These are phyloP conservation scores for Xestia rhomboidea DNA, from an alignment of 2,888 invertebrate genomes.

Conservation along the genomic window DNA sequence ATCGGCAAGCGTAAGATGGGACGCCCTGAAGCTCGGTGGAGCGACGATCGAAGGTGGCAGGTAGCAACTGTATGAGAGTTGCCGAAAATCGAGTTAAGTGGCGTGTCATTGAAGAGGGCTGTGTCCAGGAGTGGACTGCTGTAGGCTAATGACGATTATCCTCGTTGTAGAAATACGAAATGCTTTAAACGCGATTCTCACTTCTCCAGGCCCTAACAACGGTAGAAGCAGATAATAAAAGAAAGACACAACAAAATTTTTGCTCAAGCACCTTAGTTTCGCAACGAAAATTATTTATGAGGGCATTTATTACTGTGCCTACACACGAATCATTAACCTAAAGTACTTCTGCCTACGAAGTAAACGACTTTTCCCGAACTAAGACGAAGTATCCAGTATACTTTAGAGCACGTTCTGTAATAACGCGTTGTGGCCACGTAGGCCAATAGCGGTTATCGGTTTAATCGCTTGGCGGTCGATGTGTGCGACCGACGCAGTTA, in stretches of 20 bases:
- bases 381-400: slow-evolving; percentile 28
- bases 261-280: slow-evolving; percentile 3
- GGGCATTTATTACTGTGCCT: slow-evolving; percentile 45
- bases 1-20: background rate
- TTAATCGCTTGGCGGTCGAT: slow-evolving; percentile 36
- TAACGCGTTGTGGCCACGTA: slow-evolving; percentile 54
- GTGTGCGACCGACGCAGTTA: slow-evolving; percentile 24
- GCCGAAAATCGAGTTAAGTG: background rate
- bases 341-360: slow-evolving; percentile 21
- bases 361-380: slow-evolving; percentile 31
- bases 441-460: slow-evolving; percentile 49
- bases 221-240: background rate
- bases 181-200: background rate
- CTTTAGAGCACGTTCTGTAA: slow-evolving; percentile 41
- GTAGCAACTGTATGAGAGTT: background rate
- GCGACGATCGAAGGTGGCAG: background rate
- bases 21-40: background rate
- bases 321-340: slow-evolving; percentile 44
- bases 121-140: background rate
- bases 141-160: background rate
- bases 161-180: background rate
- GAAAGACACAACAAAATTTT: background rate
- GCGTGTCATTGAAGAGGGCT: background rate
- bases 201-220: background rate
- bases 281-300: slow-evolving; percentile 38